Conservation (phyloP, 2,888 invertebrate genomes). For the Aproaerema taeniolella region DNA sequence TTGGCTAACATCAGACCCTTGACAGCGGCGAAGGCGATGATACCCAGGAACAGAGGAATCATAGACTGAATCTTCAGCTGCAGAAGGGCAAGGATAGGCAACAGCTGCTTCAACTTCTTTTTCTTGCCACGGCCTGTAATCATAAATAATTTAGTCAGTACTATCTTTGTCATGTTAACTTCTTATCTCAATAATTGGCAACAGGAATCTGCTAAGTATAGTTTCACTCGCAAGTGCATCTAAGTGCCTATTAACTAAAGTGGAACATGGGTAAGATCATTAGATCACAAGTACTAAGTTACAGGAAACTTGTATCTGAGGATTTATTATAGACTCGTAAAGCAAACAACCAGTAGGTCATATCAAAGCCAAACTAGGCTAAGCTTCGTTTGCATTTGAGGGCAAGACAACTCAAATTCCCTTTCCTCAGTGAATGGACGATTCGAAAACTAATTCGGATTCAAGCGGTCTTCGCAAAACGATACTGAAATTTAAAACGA, state of each 20-base stretch:
- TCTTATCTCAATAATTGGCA: too few species aligned
- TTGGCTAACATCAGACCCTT: conserved; percentile 91
- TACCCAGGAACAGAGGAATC: conserved; percentile 85
- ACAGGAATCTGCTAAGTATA: too few species aligned
- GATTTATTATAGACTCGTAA: background rate
- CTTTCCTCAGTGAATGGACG: conserved; percentile 14
- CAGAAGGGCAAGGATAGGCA: conserved; percentile 85
- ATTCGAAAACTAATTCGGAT: conserved; percentile 40
- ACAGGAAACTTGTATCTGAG: conserved; percentile 5
- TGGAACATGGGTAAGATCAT: conserved; percentile 2
- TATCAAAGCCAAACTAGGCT: too few species aligned
- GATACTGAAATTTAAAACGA: conserved; percentile 34
- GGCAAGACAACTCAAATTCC: conserved; percentile 3
- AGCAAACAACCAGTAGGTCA: too few species aligned
- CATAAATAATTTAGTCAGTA: too few species aligned
- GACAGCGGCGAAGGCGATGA: conserved; percentile 87
- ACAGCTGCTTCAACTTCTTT: conserved; percentile 85
- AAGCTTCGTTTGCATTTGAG: conserved; percentile 6
- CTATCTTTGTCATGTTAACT: too few species aligned
- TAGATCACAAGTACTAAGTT: conserved; percentile 1
- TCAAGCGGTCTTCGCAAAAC: conserved; percentile 28
- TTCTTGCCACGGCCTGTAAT: conserved; percentile 86
- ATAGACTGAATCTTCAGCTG: conserved; percentile 88
- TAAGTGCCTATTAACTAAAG: background rate
- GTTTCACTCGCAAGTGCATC: too few species aligned